Percentiles rank a stretch among this genome's conserved stretches.
Evolutionary conservation across 2,797 vertebrate species (phyloP).

Genomic region (Echeneis naucrates): DNA sequence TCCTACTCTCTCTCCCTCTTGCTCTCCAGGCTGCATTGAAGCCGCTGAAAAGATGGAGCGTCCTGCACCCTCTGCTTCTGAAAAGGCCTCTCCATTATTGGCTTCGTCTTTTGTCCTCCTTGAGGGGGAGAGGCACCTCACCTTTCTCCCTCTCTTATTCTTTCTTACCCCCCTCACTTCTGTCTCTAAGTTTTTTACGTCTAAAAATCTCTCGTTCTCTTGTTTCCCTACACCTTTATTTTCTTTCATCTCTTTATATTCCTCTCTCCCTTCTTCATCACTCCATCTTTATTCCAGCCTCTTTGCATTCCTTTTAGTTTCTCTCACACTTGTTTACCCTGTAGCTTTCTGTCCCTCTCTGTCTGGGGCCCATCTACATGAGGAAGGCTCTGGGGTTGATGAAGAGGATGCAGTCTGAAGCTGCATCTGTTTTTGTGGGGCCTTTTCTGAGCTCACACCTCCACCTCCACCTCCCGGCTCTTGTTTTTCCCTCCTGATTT

Average conservation of each 20-base stretch:
- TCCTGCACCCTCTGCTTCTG: constrained; percentile 75
- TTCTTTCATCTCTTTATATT: constrained; percentile 15
- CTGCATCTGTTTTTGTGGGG: constrained; percentile 34
- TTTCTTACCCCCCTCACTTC: constrained; percentile 46
- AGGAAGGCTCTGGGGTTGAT: background rate
- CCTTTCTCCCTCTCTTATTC: constrained; percentile 68
- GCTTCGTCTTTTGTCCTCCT: constrained; percentile 83
- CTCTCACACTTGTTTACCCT: background rate
- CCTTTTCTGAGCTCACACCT: constrained; percentile 21
- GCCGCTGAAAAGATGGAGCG: constrained; percentile 82
- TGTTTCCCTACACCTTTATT: constrained; percentile 31
- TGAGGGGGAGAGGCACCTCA: constrained; percentile 75
- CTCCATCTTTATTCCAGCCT: constrained; percentile 9
- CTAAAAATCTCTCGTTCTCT: constrained; percentile 48
- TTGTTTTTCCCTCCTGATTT: constrained; percentile 39
- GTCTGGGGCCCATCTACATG: constrained; percentile 27
- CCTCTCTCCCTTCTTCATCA: constrained; percentile 30
- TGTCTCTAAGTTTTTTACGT: constrained; percentile 48
- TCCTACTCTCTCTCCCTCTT: constrained; percentile 65
- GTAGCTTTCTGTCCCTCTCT: constrained; percentile 1
- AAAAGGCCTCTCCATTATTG: constrained; percentile 86
- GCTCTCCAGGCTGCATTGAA: constrained; percentile 76
- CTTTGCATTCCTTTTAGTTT: constrained; percentile 24
- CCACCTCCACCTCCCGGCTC: constrained; percentile 20
- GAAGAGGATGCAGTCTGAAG: too few species aligned